These are phyloP conservation scores for Lycorma delicatula DNA, from an alignment of 1,140 invertebrate species.

Conservation along the genomic window DNA sequence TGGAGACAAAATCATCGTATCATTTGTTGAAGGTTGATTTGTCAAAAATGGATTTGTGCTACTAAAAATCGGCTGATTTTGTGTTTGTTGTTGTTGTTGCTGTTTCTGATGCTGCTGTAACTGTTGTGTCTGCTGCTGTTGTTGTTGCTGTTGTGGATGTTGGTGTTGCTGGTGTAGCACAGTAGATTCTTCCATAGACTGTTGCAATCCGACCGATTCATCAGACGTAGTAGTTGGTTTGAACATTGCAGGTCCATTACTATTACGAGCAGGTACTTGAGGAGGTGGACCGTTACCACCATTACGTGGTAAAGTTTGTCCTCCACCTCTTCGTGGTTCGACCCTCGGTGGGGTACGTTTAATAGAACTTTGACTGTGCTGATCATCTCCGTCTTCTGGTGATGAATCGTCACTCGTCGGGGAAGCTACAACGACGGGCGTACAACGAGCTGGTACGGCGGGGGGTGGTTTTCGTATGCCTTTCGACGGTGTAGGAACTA, in stretches of 20 bases:
- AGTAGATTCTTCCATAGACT: no score
- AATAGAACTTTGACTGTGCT: constrained; percentile 11
- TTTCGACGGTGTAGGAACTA: constrained; percentile 15
- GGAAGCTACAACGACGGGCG: constrained; percentile 25
- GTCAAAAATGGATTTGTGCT: no score
- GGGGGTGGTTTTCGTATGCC: constrained; percentile 12
- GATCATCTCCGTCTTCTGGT: constrained; percentile 18
- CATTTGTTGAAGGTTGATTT: no score
- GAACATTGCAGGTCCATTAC: background rate
- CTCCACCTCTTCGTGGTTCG: constrained; percentile 17
- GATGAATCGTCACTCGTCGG: constrained; percentile 28
- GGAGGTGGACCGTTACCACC: background rate
- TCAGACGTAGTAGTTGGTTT: no score
- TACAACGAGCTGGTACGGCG: constrained; percentile 8
- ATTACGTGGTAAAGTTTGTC: constrained; percentile 20
- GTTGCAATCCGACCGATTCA: no score
- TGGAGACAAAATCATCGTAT: no score
- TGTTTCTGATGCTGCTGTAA: no score
- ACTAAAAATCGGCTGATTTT: no score
- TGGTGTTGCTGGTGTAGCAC: no score
- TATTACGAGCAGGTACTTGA: constrained; percentile 4
- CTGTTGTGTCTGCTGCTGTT: no score
- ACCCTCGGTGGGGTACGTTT: constrained; percentile 15
- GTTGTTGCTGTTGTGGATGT: no score
- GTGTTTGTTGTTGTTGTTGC: no score